A percentile compares a stretch with the other conserved stretches of the same genome.
These are phyloP conservation scores for Podarcis siculus DNA, from an alignment of 2,797 vertebrate species.

Conservation along the genomic window DNA sequence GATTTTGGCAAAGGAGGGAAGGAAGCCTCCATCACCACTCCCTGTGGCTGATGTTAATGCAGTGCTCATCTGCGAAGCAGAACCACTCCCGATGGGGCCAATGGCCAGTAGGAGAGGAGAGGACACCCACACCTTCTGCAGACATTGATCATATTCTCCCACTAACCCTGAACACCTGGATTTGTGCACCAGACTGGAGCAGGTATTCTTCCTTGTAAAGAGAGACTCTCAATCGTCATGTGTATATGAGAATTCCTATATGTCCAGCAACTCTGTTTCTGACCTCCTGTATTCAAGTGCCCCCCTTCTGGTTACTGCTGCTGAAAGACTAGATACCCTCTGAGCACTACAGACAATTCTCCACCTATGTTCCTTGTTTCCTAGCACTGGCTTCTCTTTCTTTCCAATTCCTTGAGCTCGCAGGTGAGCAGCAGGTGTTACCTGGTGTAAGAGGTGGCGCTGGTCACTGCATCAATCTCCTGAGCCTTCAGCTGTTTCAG, in stretches of 20 bases:
- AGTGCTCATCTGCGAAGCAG: background rate
- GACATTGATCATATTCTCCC: background rate
- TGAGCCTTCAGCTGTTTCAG: slow-evolving; percentile 88
- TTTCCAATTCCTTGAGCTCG: background rate
- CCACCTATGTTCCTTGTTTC: background rate
- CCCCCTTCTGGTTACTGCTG: background rate
- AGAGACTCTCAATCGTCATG: background rate
- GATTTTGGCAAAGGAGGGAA: background rate
- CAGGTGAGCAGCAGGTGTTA: slow-evolving; percentile 20
- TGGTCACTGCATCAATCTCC: slow-evolving; percentile 91
- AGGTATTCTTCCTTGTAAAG: background rate
- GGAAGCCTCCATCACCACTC: background rate
- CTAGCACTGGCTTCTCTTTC: background rate
- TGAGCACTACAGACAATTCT: background rate
- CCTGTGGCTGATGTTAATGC: background rate
- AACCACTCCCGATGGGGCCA: background rate
- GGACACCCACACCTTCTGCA: background rate
- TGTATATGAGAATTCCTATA: background rate
- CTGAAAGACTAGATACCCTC: background rate
- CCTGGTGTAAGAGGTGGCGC: slow-evolving; percentile 90
- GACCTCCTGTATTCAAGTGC: background rate
- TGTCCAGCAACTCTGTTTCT: background rate
- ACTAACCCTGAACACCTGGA: background rate
- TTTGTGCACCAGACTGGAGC: background rate
- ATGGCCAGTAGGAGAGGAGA: background rate